These are phyloP conservation scores for Drosophila helvetica DNA, from an alignment of 2,888 invertebrate genomes.

Conservation along the genomic window DNA sequence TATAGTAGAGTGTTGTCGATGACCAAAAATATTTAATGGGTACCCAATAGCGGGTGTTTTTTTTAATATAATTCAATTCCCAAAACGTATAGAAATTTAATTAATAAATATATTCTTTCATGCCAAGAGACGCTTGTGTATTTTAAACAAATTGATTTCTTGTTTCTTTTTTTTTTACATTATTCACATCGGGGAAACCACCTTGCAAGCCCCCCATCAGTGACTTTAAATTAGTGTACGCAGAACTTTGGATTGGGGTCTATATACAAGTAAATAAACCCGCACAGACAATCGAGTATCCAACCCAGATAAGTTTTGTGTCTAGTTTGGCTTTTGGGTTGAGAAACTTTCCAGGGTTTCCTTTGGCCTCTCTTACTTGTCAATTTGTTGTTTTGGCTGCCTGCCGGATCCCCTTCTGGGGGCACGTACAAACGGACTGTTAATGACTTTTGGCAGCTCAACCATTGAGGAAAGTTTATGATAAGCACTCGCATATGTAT, in stretches of 20 bases:
- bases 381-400: slow-evolving; percentile 34
- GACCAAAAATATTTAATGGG: too few relatives aligned
- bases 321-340: slow-evolving; percentile 3
- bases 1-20: too few relatives aligned
- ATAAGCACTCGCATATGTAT: slow-evolving; percentile 15
- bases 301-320: slow-evolving; percentile 12
- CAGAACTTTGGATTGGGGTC: not conserved
- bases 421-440: slow-evolving; percentile 34
- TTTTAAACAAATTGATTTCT: too few relatives aligned
- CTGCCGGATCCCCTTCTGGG: slow-evolving; percentile 1
- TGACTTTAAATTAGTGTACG: not conserved
- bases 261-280: slow-evolving; percentile 7
- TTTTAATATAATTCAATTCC: too few relatives aligned
- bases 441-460: slow-evolving; percentile 40
- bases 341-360: not conserved
- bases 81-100: too few relatives aligned
- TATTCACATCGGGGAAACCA: not conserved
- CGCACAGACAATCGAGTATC: slow-evolving; percentile 14
- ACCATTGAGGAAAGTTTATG: slow-evolving; percentile 32
- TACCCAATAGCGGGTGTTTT: too few relatives aligned
- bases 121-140: too few relatives aligned
- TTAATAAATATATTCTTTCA: too few relatives aligned
- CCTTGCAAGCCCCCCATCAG: too few relatives aligned
- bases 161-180: too few relatives aligned
- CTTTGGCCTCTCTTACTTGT: slow-evolving; percentile 17